These are phyloP conservation scores for Drosophila nr. perissopoda DNA, from an alignment of 2,888 invertebrate genomes.

Conservation along the genomic window DNA sequence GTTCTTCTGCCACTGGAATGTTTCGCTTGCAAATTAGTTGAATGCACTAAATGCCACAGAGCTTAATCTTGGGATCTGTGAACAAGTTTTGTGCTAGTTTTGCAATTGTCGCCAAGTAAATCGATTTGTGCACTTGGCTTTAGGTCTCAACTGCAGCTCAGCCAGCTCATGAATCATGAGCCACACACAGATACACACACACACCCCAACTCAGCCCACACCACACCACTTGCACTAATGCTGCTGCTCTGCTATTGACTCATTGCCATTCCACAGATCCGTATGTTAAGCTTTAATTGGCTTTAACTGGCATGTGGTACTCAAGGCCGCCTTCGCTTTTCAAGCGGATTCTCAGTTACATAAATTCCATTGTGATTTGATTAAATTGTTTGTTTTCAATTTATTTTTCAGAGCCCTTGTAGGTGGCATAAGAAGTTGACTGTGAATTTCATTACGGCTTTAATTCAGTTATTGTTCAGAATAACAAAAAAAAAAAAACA, in stretches of 20 bases:
- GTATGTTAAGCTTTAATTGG: constrained; percentile 69
- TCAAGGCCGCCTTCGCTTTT: constrained; percentile 49
- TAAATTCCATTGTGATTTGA: constrained; percentile 51
- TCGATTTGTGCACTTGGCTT: constrained; percentile 51
- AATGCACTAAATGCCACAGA: constrained; percentile 37
- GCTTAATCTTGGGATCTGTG: background rate
- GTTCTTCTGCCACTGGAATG: constrained; percentile 50
- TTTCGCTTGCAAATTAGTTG: constrained; percentile 57
- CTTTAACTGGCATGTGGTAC: constrained; percentile 45
- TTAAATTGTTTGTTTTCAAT: constrained; percentile 37
- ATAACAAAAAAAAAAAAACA: constrained; percentile 4
- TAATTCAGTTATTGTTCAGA: constrained; percentile 25
- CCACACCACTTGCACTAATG: background rate
- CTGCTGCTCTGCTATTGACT: constrained; percentile 49
- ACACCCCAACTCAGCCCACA: background rate
- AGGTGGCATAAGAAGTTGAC: constrained; percentile 2
- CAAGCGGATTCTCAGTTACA: constrained; percentile 49
- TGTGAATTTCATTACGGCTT: constrained; percentile 4
- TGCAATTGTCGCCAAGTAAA: constrained; percentile 57
- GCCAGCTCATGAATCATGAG: constrained; percentile 49
- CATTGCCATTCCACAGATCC: constrained; percentile 64
- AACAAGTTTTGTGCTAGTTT: constrained; percentile 32
- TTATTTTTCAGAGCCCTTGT: constrained; percentile 11
- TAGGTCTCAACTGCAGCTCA: constrained; percentile 26
- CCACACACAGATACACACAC: background rate